Conservation (phyloP, 2,888 invertebrate genomes). For the Ditylenchus weischeri region DNA sequence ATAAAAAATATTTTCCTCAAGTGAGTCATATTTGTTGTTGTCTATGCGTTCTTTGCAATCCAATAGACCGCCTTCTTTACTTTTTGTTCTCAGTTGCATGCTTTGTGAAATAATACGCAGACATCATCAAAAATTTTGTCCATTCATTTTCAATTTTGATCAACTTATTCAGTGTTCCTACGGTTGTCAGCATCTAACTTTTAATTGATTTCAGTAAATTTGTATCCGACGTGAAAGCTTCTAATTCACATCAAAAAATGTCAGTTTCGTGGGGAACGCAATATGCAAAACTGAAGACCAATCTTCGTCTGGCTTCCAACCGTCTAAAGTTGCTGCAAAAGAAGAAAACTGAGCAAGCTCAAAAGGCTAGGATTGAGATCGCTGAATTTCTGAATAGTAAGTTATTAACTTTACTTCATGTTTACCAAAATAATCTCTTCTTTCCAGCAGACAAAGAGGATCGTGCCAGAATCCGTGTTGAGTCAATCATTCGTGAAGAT, state of each 20-base stretch:
- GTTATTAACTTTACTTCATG: constrained; percentile 17
- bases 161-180: no score
- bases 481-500: constrained; percentile 90
- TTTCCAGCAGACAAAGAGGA: constrained; percentile 62
- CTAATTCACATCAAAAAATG: constrained; percentile 31
- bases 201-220: no score
- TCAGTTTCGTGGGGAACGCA: constrained; percentile 76
- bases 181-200: no score
- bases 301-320: constrained; percentile 85
- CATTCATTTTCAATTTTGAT: no score
- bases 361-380: constrained; percentile 93
- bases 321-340: constrained; percentile 90
- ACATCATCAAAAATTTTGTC: no score
- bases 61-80: no score
- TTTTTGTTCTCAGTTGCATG: no score
- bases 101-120: no score
- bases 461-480: constrained; percentile 88
- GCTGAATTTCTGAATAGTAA: constrained; percentile 89
- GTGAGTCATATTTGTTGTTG: no score
- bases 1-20: no score
- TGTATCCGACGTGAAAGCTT: no score
- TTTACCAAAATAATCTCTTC: not conserved
- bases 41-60: no score
- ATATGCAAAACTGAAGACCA: constrained; percentile 90
- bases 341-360: constrained; percentile 92